Evolutionary conservation across 2,113 vertebrate species (phyloP).

Genomic region (Cinclus mexicanus): DNA sequence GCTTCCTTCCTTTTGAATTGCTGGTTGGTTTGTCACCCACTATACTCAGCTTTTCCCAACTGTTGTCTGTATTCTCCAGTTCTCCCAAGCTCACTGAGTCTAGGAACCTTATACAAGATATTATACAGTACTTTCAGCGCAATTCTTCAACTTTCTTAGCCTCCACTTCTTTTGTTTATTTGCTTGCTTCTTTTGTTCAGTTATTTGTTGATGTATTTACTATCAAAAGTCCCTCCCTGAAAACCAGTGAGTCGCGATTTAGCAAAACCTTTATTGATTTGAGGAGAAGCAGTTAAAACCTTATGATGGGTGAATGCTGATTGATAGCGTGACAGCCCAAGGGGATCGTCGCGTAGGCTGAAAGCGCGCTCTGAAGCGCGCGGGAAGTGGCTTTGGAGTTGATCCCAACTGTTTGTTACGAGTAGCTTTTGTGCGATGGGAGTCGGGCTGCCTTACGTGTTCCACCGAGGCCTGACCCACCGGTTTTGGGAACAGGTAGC

Average conservation of each 20-base stretch:
- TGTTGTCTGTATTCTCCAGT: not conserved
- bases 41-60: not conserved
- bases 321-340: not conserved
- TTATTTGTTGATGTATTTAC: not conserved
- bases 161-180: not conserved
- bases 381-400: not conserved
- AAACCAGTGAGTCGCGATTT: not conserved
- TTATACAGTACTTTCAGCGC: not conserved
- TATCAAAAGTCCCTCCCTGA: not conserved
- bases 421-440: not conserved
- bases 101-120: not conserved
- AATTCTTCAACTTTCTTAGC: not conserved
- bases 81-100: not conserved
- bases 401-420: not conserved
- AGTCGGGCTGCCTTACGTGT: not conserved
- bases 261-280: not conserved
- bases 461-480: not conserved
- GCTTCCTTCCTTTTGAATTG: not conserved
- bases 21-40: not conserved
- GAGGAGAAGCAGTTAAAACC: not conserved
- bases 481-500: not conserved
- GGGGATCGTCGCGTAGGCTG: not conserved
- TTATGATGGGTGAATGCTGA: not conserved
- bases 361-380: not conserved
- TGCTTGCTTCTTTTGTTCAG: not conserved